A percentile compares a stretch with the other conserved stretches of the same genome.
Evolutionary conservation across 2,888 invertebrate species (phyloP).

Genomic region (Callyntrura guangdongensis): DNA sequence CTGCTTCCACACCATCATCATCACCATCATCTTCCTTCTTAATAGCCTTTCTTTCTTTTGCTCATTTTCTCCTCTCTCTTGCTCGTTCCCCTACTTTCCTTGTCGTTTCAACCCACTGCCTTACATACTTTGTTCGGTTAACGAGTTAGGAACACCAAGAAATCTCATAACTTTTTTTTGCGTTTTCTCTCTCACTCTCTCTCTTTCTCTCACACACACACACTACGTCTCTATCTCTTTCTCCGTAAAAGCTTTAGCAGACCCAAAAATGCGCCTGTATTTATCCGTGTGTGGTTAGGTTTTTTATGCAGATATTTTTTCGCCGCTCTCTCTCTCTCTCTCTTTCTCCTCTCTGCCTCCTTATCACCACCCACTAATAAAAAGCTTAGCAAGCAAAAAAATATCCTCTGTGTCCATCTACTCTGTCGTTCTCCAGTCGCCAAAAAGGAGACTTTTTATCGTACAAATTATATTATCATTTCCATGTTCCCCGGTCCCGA

Average conservation of each 20-base stretch:
- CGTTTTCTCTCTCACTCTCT: not conserved
- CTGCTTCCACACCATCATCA: slow-evolving; percentile 17
- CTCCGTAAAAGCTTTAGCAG: not conserved
- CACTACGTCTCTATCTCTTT: not conserved
- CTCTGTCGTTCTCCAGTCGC: too few relatives aligned
- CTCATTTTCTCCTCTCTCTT: not conserved
- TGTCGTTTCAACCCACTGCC: slow-evolving; percentile 29
- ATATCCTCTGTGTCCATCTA: not conserved
- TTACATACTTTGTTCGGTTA: slow-evolving; percentile 8
- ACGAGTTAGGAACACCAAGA: not conserved
- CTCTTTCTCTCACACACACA: not conserved
- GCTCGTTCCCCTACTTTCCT: not conserved
- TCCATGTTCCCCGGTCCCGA: slow-evolving; percentile 15
- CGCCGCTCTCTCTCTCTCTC: not conserved
- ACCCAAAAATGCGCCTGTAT: too few relatives aligned
- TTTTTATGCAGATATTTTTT: not conserved
- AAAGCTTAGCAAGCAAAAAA: not conserved
- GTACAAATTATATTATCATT: not conserved
- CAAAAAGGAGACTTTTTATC: too few relatives aligned
- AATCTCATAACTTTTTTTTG: not conserved
- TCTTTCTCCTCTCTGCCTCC: not conserved
- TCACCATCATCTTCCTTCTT: slow-evolving; percentile 20
- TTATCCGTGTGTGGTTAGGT: too few relatives aligned
- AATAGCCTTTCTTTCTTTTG: slow-evolving; percentile 33
- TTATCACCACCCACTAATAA: not conserved